Conservation (phyloP, 2,797 vertebrate species). For the Scomberomorus guttatus region DNA sequence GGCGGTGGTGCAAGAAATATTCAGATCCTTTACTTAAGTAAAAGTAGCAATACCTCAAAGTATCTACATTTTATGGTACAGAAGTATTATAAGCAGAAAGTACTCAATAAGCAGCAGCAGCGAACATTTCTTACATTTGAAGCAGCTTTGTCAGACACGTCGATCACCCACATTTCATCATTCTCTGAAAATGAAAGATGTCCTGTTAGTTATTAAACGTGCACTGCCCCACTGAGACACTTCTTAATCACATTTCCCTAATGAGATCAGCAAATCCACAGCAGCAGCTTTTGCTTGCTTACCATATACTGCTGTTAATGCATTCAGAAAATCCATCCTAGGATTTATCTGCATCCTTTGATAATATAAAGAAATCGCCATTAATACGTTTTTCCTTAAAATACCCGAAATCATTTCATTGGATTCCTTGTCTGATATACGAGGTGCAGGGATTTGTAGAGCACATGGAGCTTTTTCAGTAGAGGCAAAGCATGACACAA, state of each 20-base stretch:
- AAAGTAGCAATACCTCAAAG: neutral
- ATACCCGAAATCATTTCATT: neutral
- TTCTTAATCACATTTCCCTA: conserved; percentile 9
- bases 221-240: neutral
- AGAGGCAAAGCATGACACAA: conserved; percentile 24
- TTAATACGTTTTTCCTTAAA: neutral
- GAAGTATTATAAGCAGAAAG: neutral
- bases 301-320: conserved; percentile 4
- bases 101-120: too few species aligned
- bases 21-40: neutral
- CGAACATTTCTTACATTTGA: neutral
- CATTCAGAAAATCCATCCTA: conserved; percentile 12
- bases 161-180: neutral
- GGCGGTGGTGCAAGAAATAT: too few species aligned
- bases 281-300: neutral
- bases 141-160: neutral
- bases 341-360: neutral
- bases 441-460: conserved; percentile 7
- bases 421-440: neutral
- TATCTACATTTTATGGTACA: neutral
- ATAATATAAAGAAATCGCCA: conserved; percentile 1
- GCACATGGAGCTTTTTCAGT: neutral
- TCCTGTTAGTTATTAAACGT: neutral
- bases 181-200: neutral
- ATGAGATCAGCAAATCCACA: neutral